Evolutionary conservation across 2,888 invertebrate species (phyloP), one percentile per base, ranked within the genome.

Genomic region (Formica aserva): DNA sequence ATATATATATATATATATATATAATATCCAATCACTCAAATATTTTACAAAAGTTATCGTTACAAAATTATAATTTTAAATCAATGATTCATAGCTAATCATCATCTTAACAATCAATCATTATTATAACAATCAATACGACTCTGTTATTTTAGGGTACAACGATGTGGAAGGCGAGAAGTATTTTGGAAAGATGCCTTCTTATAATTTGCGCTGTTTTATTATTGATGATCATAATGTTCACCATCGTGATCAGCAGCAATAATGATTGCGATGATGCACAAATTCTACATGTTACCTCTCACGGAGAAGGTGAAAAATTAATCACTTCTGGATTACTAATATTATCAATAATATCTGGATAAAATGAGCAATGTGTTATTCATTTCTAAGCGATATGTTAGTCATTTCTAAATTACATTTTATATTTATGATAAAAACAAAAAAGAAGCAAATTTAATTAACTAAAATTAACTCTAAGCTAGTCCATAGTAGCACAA

Each of bases 161-260:
- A 29, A 97, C 97, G 82, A 95, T 97, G 93, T 98, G 98, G 98
- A 96, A 97, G 88, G 96, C 97, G 72, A 95, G 98, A 32, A 97
- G 96, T 67, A 96, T 96, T 84, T 93, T 97, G 88, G 98, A 98
- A 94, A 96, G 97, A 94, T 96, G 96, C 78, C 95, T 98, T 29
- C 95, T 97, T 69, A 95, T 97, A 45, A 92, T 96, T 4, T 95
- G 96, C 15, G 95, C 95, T 0, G 95, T 96, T 0, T 93, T 97
- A 18, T 93, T 97, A 63, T 94, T 96, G 85, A 95, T 97, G 72
- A 95, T 96, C 0, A 95, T 97, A 41, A 95, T 97, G 3, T 92
- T 97, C 75, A 96, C 96, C 6, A 95, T 96, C n/a, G 93, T 97
- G 22, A 95, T 97, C 22, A 95, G 96, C 85, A 92, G 91, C 83